phyloP scores from a whole-genome alignment of 2,113 vertebrate genomes.

The Recurvirostra avosetta region DNA sequence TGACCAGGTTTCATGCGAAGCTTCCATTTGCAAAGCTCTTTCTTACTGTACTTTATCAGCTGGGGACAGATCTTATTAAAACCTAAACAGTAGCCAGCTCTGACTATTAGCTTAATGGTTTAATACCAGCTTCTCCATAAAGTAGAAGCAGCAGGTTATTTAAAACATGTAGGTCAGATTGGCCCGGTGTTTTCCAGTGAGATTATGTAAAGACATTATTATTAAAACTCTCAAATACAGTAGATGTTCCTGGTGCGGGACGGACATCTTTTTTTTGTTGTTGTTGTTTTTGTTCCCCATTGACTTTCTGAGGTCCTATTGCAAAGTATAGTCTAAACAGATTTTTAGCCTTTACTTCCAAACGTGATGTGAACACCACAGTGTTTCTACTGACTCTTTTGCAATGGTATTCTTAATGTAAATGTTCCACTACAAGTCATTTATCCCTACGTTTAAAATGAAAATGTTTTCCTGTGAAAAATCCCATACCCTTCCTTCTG shows the following conservation, averaged over 20 bases:
- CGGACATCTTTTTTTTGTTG: not conserved
- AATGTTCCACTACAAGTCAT: not conserved
- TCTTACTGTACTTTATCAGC: not conserved
- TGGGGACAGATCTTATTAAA: slow-evolving; percentile 4
- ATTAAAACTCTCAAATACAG: not conserved
- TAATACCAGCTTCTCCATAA: slow-evolving; percentile 39
- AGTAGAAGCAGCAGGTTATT: slow-evolving; percentile 20
- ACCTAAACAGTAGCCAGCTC: slow-evolving; percentile 9
- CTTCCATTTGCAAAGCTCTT: not conserved
- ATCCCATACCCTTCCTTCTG: not conserved
- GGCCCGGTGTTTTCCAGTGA: not conserved
- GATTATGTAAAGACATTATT: not conserved
- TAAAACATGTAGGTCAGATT: slow-evolving; percentile 40
- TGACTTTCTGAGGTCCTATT: not conserved
- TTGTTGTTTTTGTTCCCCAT: not conserved
- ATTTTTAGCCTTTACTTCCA: not conserved
- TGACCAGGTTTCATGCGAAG: not conserved
- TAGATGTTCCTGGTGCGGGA: not conserved
- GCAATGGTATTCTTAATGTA: not conserved
- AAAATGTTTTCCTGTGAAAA: not conserved
- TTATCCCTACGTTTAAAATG: not conserved
- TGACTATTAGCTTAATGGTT: slow-evolving; percentile 29
- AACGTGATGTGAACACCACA: not conserved
- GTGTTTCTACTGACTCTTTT: not conserved
- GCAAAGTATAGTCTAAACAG: not conserved